These are phyloP conservation scores for Rhopalosiphum nymphaeae DNA, from an alignment of 2,888 invertebrate species.

Conservation along the genomic window DNA sequence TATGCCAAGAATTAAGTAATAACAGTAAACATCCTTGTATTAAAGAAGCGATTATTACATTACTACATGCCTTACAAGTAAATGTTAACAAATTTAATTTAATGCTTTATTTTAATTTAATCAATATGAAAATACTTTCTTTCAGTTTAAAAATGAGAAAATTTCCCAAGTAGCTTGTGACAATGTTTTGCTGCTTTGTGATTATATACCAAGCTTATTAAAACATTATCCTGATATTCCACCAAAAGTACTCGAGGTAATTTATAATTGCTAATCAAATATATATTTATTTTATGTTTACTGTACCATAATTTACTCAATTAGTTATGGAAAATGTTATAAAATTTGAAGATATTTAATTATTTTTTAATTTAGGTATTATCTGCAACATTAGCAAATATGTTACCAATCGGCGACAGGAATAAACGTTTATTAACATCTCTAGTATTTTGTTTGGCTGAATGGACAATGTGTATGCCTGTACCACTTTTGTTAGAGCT, in stretches of 20 bases:
- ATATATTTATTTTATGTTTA: neutral
- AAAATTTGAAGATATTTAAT: neutral
- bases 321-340: neutral
- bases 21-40: conserved; percentile 77
- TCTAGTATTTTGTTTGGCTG: conserved; percentile 88
- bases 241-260: conserved; percentile 75
- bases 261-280: conserved; percentile 1
- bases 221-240: conserved; percentile 81
- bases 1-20: conserved; percentile 76
- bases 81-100: conserved; percentile 67
- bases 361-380: conserved; percentile 70
- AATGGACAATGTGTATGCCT: conserved; percentile 90
- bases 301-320: neutral
- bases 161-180: conserved; percentile 90
- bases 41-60: conserved; percentile 78
- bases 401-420: conserved; percentile 73
- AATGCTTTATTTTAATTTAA: neutral
- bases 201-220: conserved; percentile 82
- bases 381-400: conserved; percentile 72
- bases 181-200: conserved; percentile 82
- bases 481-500: conserved; percentile 66
- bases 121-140: conserved; percentile 67
- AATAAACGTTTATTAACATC: conserved; percentile 84
- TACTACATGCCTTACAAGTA: conserved; percentile 80
- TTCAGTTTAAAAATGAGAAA: conserved; percentile 82